Conservation (phyloP, 2,888 invertebrate species). For the Lissonota sp. region DNA sequence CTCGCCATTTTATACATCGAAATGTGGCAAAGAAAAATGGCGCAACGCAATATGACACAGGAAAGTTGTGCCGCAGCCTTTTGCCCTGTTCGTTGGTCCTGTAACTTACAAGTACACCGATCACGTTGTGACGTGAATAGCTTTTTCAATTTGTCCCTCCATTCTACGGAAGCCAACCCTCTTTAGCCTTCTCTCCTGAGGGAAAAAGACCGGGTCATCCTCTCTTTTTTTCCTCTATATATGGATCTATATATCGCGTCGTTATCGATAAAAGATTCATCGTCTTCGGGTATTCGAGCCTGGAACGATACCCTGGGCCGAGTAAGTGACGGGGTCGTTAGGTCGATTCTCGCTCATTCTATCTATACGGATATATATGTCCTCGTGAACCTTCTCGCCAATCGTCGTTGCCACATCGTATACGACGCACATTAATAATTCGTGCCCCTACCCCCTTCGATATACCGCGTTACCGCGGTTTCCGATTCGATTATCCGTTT, state of each 20-base stretch:
- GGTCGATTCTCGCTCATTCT: not conserved
- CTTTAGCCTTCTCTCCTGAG: not conserved
- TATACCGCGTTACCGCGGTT: no score
- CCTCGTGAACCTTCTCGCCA: no score
- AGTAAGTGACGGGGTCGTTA: constrained; percentile 46
- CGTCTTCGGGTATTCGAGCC: constrained; percentile 18
- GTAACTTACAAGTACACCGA: not conserved
- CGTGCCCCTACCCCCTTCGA: no score
- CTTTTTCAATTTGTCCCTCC: constrained; percentile 55
- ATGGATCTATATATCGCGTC: not conserved
- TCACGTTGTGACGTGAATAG: constrained; percentile 42
- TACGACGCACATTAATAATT: no score
- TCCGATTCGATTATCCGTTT: no score
- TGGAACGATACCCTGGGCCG: constrained; percentile 17
- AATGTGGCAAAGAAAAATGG: no score
- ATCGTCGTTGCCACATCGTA: no score
- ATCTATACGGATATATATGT: no score
- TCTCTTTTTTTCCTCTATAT: no score
- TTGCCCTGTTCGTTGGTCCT: not conserved
- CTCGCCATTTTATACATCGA: no score
- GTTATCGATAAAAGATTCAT: constrained; percentile 55
- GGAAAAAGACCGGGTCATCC: not conserved
- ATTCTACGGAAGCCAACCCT: not conserved
- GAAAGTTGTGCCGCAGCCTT: not conserved
- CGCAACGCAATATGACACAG: no score